phyloP scores from a whole-genome alignment of 2,888 invertebrate species.

The Drosophila anceps region DNA sequence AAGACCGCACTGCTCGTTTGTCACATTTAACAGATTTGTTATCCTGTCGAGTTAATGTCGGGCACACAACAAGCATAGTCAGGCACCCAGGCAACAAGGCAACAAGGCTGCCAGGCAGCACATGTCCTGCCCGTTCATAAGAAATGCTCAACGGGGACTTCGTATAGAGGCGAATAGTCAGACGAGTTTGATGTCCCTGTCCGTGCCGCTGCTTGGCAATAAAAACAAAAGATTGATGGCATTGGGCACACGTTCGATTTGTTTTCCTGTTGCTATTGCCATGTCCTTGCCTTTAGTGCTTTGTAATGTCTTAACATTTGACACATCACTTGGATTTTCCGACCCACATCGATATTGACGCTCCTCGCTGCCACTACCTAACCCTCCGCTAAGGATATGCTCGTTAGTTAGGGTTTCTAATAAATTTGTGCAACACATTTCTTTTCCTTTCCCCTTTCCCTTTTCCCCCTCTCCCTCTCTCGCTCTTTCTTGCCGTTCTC shows the following conservation, averaged over 20 bases:
- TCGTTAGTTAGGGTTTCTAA: slow-evolving; percentile 82
- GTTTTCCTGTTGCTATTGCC: slow-evolving; percentile 80
- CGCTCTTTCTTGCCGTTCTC: slow-evolving; percentile 7
- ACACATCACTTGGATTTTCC: slow-evolving; percentile 82
- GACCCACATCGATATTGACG: slow-evolving; percentile 54
- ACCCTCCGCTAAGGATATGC: slow-evolving; percentile 70
- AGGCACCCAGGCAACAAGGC: slow-evolving; percentile 18
- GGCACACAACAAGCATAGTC: slow-evolving; percentile 63
- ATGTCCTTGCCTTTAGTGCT: slow-evolving; percentile 75
- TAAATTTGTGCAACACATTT: slow-evolving; percentile 82
- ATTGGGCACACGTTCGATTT: slow-evolving; percentile 82
- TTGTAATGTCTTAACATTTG: slow-evolving; percentile 85
- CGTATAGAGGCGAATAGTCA: slow-evolving; percentile 20
- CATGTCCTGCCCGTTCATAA: slow-evolving; percentile 64
- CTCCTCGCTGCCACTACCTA: neutral
- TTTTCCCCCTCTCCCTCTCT: slow-evolving; percentile 7
- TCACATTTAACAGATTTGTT: slow-evolving; percentile 85
- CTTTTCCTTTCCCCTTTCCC: slow-evolving; percentile 33
- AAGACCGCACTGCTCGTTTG: slow-evolving; percentile 82
- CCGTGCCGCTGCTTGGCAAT: slow-evolving; percentile 65
- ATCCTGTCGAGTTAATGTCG: slow-evolving; percentile 85
- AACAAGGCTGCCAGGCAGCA: slow-evolving; percentile 21
- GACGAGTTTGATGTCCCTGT: slow-evolving; percentile 24
- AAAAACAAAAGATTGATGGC: slow-evolving; percentile 82
- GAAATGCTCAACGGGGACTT: slow-evolving; percentile 69